Conservation (phyloP, 1,140 invertebrate species). For the Nylanderia fulva region DNA sequence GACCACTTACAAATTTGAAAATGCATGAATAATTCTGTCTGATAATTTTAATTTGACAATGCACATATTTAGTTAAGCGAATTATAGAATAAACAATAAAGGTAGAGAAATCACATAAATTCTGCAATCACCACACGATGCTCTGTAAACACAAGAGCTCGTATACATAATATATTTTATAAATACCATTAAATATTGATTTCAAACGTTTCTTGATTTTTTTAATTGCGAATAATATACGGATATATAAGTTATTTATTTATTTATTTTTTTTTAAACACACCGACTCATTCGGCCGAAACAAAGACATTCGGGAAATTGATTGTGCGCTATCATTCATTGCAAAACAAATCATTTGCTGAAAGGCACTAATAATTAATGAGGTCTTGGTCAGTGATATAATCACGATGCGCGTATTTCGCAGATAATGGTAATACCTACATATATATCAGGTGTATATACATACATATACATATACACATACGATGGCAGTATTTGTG, state of each 20-base stretch:
- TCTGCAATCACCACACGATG: not conserved
- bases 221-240: not conserved
- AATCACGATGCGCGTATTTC: slow-evolving; percentile 34
- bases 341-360: slow-evolving; percentile 37
- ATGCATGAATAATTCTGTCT: not conserved
- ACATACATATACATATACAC: not conserved
- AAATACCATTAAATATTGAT: not conserved
- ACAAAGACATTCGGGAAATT: not conserved
- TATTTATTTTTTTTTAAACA: not conserved
- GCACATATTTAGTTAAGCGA: not conserved
- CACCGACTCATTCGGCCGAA: not conserved
- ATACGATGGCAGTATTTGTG: slow-evolving; percentile 37
- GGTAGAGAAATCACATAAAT: not conserved
- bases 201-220: not conserved
- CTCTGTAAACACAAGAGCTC: no score
- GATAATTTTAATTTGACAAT: not conserved
- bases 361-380: slow-evolving; percentile 42
- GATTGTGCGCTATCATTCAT: not conserved
- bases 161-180: not conserved
- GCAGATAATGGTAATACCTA: slow-evolving; percentile 47
- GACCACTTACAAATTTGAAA: not conserved
- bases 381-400: slow-evolving; percentile 49
- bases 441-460: slow-evolving; percentile 13
- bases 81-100: not conserved
- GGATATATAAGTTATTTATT: not conserved